Percentiles rank a stretch among this genome's conserved stretches.
phyloP scores from a whole-genome alignment of 2,888 invertebrate species.

The Diplolepis rosae region DNA sequence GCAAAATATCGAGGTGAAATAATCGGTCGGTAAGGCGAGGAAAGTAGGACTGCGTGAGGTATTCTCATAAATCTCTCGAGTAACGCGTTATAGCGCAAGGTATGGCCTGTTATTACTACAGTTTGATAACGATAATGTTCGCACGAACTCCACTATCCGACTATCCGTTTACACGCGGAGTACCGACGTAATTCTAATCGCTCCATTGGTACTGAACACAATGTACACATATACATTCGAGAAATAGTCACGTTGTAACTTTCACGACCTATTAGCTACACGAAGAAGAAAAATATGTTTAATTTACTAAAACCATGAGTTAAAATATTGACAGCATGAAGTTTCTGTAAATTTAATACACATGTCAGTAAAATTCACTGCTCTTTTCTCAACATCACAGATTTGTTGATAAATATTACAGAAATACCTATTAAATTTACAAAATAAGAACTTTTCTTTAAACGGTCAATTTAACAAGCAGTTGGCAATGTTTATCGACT shows the following conservation, averaged over 20 bases:
- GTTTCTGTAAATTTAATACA: no score
- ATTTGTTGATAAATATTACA: no score
- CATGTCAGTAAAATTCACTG: no score
- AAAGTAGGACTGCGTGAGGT: constrained; percentile 57
- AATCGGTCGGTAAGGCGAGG: constrained; percentile 36
- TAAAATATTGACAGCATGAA: no score
- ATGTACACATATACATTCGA: background rate
- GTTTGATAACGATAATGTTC: constrained; percentile 65
- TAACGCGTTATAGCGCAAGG: constrained; percentile 51
- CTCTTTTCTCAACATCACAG: no score
- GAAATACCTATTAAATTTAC: no score
- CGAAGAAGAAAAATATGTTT: no score
- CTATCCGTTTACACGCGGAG: constrained; percentile 43
- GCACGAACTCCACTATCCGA: constrained; percentile 53
- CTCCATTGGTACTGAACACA: constrained; percentile 34
- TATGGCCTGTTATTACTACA: constrained; percentile 60
- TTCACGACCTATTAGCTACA: no score
- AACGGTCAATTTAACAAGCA: no score
- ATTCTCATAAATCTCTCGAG: constrained; percentile 56
- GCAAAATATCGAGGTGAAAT: constrained; percentile 37
- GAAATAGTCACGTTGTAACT: constrained; percentile 35
- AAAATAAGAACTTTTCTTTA: no score
- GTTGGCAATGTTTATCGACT: no score
- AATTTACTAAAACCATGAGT: no score
- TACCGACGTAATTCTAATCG: constrained; percentile 43